Evolutionary conservation across 2,888 invertebrate genomes (phyloP).

Genomic region (Argyresthia albistria): DNA sequence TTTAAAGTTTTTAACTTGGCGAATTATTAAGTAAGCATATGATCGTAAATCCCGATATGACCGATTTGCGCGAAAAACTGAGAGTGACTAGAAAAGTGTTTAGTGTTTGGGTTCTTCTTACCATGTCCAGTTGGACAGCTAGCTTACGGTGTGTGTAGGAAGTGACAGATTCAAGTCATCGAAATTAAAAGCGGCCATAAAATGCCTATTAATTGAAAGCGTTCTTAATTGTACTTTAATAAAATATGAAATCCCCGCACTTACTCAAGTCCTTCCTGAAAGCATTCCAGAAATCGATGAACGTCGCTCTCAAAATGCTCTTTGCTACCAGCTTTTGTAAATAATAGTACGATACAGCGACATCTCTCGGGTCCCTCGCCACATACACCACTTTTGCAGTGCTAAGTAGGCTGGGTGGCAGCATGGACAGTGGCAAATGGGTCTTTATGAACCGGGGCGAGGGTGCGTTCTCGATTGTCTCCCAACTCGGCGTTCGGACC

Average conservation of each 20-base stretch:
- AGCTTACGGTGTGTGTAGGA: too few species aligned
- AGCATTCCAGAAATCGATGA: conserved; percentile 72
- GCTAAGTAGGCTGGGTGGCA: conserved; percentile 63
- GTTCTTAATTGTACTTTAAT: neutral
- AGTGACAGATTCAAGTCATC: too few species aligned
- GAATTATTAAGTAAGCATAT: too few species aligned
- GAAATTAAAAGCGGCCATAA: conserved; percentile 12
- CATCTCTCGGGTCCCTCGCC: conserved; percentile 81
- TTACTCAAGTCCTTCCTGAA: conserved; percentile 74
- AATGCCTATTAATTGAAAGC: neutral
- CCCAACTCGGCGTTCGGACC: conserved; percentile 40
- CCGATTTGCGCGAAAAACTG: too few species aligned
- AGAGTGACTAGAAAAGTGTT: too few species aligned
- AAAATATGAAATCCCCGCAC: conserved; percentile 15
- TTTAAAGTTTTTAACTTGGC: too few species aligned
- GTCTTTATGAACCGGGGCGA: conserved; percentile 76
- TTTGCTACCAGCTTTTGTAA: conserved; percentile 72
- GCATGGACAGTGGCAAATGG: conserved; percentile 73
- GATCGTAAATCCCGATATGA: too few species aligned
- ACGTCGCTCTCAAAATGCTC: conserved; percentile 61
- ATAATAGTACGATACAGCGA: conserved; percentile 79
- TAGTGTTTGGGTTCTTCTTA: too few species aligned
- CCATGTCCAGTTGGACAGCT: too few species aligned
- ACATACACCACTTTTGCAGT: conserved; percentile 77
- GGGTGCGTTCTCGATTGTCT: conserved; percentile 38